phyloP scores from a whole-genome alignment of 1,140 invertebrate genomes.

The Chionoecetes opilio region DNA sequence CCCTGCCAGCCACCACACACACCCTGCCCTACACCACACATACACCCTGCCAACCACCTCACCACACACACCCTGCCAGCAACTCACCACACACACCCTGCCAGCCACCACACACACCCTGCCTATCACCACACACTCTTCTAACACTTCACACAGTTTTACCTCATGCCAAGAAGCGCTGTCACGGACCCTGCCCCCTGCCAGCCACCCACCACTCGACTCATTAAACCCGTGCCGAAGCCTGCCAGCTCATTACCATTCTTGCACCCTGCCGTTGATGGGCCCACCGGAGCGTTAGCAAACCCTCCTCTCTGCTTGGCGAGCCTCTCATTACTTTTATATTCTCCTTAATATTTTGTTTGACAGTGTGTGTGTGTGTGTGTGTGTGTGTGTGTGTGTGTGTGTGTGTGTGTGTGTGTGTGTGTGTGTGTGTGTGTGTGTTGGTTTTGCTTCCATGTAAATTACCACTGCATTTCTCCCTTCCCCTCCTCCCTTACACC shows the following conservation, averaged over 20 bases:
- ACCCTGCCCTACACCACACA: too few species aligned
- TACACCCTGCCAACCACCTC: neutral
- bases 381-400: too few species aligned
- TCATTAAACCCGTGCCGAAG: neutral
- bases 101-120: neutral
- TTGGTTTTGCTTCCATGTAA: too few species aligned
- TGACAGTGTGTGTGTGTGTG: neutral
- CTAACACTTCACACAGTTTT: too few species aligned
- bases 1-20: too few species aligned
- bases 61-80: neutral
- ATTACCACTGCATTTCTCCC: too few species aligned
- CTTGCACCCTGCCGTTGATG: neutral
- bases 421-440: too few species aligned
- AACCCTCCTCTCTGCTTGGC: neutral
- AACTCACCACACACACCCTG: neutral
- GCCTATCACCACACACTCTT: too few species aligned
- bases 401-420: too few species aligned
- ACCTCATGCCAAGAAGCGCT: too few species aligned
- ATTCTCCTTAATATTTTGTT: neutral
- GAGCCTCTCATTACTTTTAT: neutral
- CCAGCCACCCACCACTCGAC: neutral
- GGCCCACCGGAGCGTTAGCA: neutral
- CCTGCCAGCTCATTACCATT: slow-evolving; percentile 10
- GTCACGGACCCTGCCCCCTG: neutral
- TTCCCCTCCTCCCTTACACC: too few species aligned